Percentiles rank a stretch among this genome's conserved stretches.
Evolutionary conservation across 2,888 invertebrate species (phyloP).

Genomic region (Tipula lateralis): DNA sequence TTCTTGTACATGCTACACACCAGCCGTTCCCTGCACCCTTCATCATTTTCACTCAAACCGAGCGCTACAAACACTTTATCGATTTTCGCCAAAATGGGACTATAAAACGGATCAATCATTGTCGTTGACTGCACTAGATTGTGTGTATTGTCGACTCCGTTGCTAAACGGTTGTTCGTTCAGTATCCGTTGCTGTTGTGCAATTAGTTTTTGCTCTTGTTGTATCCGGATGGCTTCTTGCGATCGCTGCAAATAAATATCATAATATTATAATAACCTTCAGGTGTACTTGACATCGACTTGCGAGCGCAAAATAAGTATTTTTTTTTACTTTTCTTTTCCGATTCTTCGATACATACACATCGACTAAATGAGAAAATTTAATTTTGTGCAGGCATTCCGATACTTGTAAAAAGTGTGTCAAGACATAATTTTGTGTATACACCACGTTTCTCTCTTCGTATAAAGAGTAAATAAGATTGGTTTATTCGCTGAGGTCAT

Average conservation of each 20-base stretch:
- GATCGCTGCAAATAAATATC: conserved; percentile 42
- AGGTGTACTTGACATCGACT: conserved; percentile 4
- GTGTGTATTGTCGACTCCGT: conserved; percentile 37
- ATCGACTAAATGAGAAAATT: not conserved
- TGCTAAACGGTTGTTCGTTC: conserved; percentile 49
- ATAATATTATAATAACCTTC: conserved; percentile 28
- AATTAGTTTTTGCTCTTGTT: conserved; percentile 55
- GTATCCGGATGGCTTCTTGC: conserved; percentile 56
- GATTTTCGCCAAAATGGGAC: conserved; percentile 70
- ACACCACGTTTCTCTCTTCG: not conserved
- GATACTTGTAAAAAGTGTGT: not conserved
- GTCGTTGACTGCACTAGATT: conserved; percentile 32
- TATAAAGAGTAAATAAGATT: not conserved
- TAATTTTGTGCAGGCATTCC: not conserved
- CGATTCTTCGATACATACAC: not conserved
- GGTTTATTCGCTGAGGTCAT: not conserved
- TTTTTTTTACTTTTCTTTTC: not conserved
- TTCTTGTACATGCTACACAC: conserved; percentile 82
- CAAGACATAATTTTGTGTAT: not conserved
- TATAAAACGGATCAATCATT: conserved; percentile 64
- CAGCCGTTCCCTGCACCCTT: conserved; percentile 70
- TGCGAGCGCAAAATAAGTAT: not conserved
- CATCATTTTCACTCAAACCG: conserved; percentile 58
- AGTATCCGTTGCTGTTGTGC: conserved; percentile 58
- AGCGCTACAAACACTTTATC: conserved; percentile 68